Evolutionary conservation across 53 echinoderm and acorn worm species (phyloP), one percentile per base, ranked within the genome.

Genomic region (Pentamera pediparva): DNA sequence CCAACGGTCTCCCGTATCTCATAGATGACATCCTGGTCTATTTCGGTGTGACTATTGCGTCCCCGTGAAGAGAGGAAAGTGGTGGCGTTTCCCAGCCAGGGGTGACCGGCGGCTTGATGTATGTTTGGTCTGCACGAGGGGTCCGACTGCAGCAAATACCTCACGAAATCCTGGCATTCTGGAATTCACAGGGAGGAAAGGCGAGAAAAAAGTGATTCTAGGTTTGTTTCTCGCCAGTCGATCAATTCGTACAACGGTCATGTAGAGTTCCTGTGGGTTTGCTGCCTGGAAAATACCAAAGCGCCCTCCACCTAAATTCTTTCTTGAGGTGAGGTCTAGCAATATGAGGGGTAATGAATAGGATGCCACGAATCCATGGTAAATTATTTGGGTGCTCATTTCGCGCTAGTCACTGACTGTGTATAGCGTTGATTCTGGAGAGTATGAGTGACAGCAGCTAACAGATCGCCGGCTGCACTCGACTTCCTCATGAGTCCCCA

Each of bases 141-240:
- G 53, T 98, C 84, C 1, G 98, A 89, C 32, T 98, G 85, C 7
- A 98, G 86, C 10, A 98, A 81, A 25, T 62, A 65, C 4, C 75
- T 48, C 18, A 98, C 67, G 64, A 98, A 98, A 75, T 87, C 83
- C 39, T 89, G 84, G 51, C 93, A 93, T 5, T 87, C 93, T 92
- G 64, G 58, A 29, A 57, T 57, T 32, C 32, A 31, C 29, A 32
- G 10, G 15, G 25, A 6, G 32, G 32, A 57, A 20, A 57, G 32
- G 25, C 6, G 20, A 53, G 21, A 53, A 26, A 45, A 12, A 45
- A 45, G 12, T 45, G 13, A 15, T 40, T 54, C 4, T 25, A 39
- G 21, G 21, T 4, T 0, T 6, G n/a, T 35, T 4, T 12, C 65
- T 6, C 3, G 12, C 38, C 39, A 0, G 19, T 17, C 20, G 0